These are phyloP conservation scores for Lycorma delicatula DNA, from an alignment of 1,140 invertebrate species.

Conservation along the genomic window DNA sequence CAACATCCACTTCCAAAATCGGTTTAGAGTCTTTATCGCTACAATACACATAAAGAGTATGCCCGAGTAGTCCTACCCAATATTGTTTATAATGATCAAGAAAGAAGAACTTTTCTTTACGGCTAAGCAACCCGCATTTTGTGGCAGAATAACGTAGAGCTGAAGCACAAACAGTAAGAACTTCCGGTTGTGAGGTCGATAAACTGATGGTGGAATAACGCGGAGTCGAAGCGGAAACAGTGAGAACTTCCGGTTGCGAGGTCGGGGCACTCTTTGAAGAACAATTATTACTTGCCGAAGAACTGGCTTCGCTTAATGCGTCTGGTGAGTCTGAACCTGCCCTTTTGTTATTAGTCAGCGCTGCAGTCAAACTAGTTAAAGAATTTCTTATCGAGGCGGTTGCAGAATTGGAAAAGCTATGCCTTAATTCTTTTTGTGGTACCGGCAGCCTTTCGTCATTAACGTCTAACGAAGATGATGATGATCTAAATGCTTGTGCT, in stretches of 20 bases:
- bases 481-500: neutral
- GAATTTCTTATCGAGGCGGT: too few relatives aligned
- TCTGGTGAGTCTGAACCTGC: neutral
- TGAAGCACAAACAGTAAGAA: slow-evolving; percentile 22
- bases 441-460: neutral
- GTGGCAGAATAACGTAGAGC: slow-evolving; percentile 23
- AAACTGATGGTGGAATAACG: neutral
- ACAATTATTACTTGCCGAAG: too few relatives aligned
- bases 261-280: too few relatives aligned
- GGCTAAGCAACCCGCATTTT: slow-evolving; percentile 18
- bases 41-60: slow-evolving; percentile 20
- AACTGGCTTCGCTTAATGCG: neutral
- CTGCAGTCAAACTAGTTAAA: neutral
- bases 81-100: slow-evolving; percentile 22
- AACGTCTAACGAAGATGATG: neutral
- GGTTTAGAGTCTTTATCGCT: slow-evolving; percentile 24
- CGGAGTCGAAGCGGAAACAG: neutral
- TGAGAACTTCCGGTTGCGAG: neutral
- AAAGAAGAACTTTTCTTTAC: slow-evolving; percentile 23
- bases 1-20: slow-evolving; percentile 14
- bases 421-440: too few relatives aligned
- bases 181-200: neutral
- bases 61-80: slow-evolving; percentile 22
- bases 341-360: neutral
- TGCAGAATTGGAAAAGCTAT: too few relatives aligned